A percentile compares a stretch with the other conserved stretches of the same genome.
Evolutionary conservation across 2,113 vertebrate genomes (phyloP).

Genomic region (Butastur rufipennis): DNA sequence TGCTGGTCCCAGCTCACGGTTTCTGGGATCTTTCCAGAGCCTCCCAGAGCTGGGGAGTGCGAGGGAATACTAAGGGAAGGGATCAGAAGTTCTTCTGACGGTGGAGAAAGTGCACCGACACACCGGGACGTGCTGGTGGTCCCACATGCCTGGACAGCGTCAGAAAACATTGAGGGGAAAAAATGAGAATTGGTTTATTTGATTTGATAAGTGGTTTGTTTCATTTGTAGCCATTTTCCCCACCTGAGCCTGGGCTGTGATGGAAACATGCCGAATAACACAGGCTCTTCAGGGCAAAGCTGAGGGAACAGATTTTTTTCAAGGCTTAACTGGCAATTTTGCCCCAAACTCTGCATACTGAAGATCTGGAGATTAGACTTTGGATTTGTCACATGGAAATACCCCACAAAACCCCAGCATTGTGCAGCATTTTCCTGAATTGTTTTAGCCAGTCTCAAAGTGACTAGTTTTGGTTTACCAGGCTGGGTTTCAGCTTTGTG

Average conservation of each 20-base stretch:
- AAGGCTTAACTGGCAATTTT: background rate
- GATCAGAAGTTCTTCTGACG: background rate
- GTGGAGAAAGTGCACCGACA: background rate
- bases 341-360: background rate
- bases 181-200: background rate
- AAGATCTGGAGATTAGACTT: background rate
- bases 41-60: background rate
- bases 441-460: background rate
- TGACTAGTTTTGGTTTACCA: background rate
- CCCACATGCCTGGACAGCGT: background rate
- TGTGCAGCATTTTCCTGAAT: background rate
- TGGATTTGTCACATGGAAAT: background rate
- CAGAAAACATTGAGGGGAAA: background rate
- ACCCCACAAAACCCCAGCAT: background rate
- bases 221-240: background rate
- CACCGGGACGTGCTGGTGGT: rapidly evolving
- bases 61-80: background rate
- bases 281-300: background rate
- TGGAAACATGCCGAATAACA: background rate
- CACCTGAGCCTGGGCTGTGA: background rate
- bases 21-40: background rate
- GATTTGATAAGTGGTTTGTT: background rate
- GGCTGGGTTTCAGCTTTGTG: background rate
- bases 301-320: background rate
- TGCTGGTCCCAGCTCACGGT: background rate